Conservation (phyloP, 2,888 invertebrate species). For the Ophioninae sp. region DNA sequence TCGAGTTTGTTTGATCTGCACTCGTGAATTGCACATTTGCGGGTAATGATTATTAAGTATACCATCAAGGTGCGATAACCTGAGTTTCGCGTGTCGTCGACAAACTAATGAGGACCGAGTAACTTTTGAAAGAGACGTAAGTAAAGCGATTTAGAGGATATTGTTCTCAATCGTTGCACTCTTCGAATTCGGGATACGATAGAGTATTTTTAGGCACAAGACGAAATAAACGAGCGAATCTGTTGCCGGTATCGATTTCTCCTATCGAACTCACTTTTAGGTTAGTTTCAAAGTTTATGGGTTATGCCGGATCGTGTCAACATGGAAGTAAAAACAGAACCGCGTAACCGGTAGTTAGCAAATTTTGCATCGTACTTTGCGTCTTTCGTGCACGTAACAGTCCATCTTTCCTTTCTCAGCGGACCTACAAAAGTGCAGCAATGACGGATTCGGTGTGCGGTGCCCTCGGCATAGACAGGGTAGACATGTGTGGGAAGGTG, state of each 20-base stretch:
- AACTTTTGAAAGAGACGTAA: slow-evolving; percentile 15
- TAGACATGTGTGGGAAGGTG: slow-evolving; percentile 82
- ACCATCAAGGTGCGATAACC: not conserved
- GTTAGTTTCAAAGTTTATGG: slow-evolving; percentile 27
- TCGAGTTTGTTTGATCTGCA: not conserved
- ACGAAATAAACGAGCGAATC: not conserved
- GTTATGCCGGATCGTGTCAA: slow-evolving; percentile 11
- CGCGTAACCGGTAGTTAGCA: not conserved
- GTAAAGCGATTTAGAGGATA: slow-evolving; percentile 2
- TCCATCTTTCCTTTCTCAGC: not conserved
- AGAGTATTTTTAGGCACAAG: not conserved
- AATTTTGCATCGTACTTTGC: not conserved
- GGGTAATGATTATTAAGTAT: not conserved
- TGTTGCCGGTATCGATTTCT: not conserved
- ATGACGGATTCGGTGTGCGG: slow-evolving; percentile 86
- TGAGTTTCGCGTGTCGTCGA: slow-evolving; percentile 7
- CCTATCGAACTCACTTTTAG: slow-evolving; percentile 5
- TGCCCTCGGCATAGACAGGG: slow-evolving; percentile 85
- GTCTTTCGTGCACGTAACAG: not conserved
- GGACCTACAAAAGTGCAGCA: slow-evolving; percentile 55
- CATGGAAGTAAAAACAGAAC: not conserved
- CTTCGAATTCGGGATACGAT: not conserved
- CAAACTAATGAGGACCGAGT: slow-evolving; percentile 13
- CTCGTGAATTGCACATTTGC: slow-evolving; percentile 4
- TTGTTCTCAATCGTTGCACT: not conserved